Evolutionary conservation across 1,140 invertebrate genomes (phyloP).

Genomic region (Drosophila mauritiana): DNA sequence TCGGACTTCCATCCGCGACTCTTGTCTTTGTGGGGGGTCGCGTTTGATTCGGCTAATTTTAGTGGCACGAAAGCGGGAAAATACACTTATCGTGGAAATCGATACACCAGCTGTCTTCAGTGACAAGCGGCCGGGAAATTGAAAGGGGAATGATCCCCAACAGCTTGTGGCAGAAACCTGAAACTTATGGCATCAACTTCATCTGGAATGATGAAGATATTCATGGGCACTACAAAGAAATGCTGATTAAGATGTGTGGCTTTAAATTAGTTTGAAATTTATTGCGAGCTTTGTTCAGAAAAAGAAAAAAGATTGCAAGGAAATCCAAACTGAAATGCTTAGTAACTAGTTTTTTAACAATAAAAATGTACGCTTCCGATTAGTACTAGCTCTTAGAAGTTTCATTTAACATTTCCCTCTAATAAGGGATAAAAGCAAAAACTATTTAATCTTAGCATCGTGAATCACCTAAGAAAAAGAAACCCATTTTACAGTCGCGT

Average conservation of each 20-base stretch:
- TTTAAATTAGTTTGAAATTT: not conserved
- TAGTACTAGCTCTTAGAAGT: no score
- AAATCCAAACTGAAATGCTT: no score
- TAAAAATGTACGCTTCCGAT: no score
- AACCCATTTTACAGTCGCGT: conserved; percentile 5
- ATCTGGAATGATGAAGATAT: not conserved
- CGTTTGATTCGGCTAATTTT: conserved; percentile 58
- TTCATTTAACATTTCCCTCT: no score
- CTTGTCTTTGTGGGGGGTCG: conserved; percentile 55
- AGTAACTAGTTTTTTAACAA: no score
- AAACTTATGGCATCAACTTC: not conserved
- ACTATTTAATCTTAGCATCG: no score
- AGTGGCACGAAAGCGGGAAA: conserved; percentile 53
- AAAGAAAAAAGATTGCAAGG: not conserved
- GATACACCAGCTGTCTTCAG: conserved; percentile 41
- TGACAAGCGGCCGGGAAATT: conserved; percentile 4
- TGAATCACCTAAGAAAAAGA: no score
- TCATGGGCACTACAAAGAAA: not conserved
- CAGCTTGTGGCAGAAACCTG: conserved; percentile 29
- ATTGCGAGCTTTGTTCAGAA: not conserved
- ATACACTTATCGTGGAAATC: conserved; percentile 56
- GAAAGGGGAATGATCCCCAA: conserved; percentile 14
- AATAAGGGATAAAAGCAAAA: no score
- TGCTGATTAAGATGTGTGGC: not conserved
- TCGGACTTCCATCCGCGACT: conserved; percentile 18